These are phyloP conservation scores for Phyllostomus discolor DNA, from an alignment of 2,113 vertebrate species.

Conservation along the genomic window DNA sequence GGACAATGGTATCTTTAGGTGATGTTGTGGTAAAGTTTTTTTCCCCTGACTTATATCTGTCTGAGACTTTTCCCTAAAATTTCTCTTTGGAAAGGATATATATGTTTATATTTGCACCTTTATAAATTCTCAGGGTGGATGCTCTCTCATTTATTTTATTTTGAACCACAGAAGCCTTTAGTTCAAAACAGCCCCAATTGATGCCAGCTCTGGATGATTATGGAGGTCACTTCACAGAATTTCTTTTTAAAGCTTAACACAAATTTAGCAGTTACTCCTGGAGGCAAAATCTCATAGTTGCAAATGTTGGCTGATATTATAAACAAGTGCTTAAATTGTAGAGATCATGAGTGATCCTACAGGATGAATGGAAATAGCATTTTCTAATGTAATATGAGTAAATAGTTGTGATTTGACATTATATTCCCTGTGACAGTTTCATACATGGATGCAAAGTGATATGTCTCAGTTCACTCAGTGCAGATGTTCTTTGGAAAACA, in stretches of 20 bases:
- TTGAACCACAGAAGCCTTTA: background rate
- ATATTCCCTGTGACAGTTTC: background rate
- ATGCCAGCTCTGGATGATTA: background rate
- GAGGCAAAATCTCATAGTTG: background rate
- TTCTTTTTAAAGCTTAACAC: background rate
- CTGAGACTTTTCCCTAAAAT: background rate
- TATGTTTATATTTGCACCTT: background rate
- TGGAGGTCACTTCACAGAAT: background rate
- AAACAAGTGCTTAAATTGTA: background rate
- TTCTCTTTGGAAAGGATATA: background rate
- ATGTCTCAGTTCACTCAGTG: background rate
- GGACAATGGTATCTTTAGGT: background rate
- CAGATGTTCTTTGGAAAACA: background rate
- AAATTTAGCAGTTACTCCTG: background rate
- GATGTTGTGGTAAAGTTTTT: background rate
- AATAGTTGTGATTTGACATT: background rate
- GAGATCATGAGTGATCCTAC: background rate
- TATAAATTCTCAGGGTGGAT: background rate
- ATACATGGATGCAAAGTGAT: background rate
- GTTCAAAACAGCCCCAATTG: background rate
- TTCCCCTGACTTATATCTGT: background rate
- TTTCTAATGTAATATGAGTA: background rate
- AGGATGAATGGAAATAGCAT: background rate
- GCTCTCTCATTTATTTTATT: background rate
- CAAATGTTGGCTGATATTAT: background rate